Evolutionary conservation across 2,797 vertebrate species (phyloP).

Genomic region (Champsocephalus esox): DNA sequence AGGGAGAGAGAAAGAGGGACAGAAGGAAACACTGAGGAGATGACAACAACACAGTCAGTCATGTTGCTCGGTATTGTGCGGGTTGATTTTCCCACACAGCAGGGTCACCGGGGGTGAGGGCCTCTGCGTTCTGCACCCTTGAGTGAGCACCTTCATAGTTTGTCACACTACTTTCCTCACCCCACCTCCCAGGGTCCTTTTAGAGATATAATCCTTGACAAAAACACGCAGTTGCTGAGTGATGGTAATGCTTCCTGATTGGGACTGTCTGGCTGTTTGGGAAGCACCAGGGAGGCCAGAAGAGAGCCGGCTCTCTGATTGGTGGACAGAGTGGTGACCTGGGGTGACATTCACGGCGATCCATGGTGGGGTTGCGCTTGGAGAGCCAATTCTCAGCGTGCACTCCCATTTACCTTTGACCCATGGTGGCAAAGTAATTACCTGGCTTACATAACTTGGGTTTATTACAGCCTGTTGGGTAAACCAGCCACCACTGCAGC

Average conservation of each 20-base stretch:
- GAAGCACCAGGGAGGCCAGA: conserved; percentile 39
- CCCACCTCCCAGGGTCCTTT: conserved; percentile 54
- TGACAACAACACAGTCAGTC: conserved; percentile 63
- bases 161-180: conserved; percentile 67
- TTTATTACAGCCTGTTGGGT: conserved; percentile 50
- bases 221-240: conserved; percentile 81
- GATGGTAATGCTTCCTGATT: conserved; percentile 76
- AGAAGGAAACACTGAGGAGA: conserved; percentile 20
- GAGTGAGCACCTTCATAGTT: conserved; percentile 78
- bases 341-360: conserved; percentile 57
- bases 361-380: conserved; percentile 35
- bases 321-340: conserved; percentile 59
- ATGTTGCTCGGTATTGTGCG: conserved; percentile 63
- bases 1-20: conserved; percentile 4
- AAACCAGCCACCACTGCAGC: conserved; percentile 28
- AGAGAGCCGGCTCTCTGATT: conserved; percentile 55
- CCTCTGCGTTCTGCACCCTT: conserved; percentile 77
- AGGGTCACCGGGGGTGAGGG: conserved; percentile 72
- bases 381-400: conserved; percentile 63
- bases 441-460: conserved; percentile 78
- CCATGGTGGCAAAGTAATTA: conserved; percentile 76
- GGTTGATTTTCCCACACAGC: conserved; percentile 79
- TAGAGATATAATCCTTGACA: conserved; percentile 79
- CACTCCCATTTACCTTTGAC: conserved; percentile 73
- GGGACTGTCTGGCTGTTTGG: conserved; percentile 66